Evolutionary conservation across 2,797 vertebrate genomes (phyloP), one percentile per base, ranked within the genome.

Genomic region (Tachyglossus aculeatus): DNA sequence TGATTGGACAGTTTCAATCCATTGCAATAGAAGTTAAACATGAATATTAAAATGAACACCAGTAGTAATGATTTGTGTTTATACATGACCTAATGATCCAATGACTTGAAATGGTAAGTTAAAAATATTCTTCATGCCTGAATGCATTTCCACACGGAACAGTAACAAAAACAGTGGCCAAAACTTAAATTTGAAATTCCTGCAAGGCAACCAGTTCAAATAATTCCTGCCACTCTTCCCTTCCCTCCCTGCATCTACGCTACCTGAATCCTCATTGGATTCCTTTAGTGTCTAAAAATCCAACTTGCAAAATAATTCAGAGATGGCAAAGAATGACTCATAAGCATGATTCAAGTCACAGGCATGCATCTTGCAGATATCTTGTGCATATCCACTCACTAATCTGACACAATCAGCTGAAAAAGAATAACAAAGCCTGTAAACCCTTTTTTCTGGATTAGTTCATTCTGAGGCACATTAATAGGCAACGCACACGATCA

Each of bases 261-360:
- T 48, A 51, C 18, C 14, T 36, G 19, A 58, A 12, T 7, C 55
- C 11, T 27, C 67, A 21, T 70, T 36, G 50, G 54, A 48, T 27
- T 31, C 33, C 19, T 59, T 59, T 38, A 71, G 72, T 32, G 71
- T 38, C n/a, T 32, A 40, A 43, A 70, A 50, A 43, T 58, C 14
- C 43, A 50, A 66, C 38, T 67, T 70, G 56, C 24, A 58, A 47
- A 69, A 53, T 24, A 71, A 18, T 56, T 65, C 25, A 57, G 7
- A 25, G 7, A 14, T 25, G 32, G 24, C 38, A 38, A 59, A 51
- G 33, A 57, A 63, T 2, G 43, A 70, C 36, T 64, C 14, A 60
- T 11, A 77, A 43, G 12, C 10, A 71, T 54, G 31, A 52, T 25
- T 56, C 22, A 39, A 74, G 57, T 38, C 31, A 38, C 2, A 33